A percentile compares a stretch with the other conserved stretches of the same genome.
Conservation (phyloP, 2,888 invertebrate species). For the Pyrgus malvae region DNA sequence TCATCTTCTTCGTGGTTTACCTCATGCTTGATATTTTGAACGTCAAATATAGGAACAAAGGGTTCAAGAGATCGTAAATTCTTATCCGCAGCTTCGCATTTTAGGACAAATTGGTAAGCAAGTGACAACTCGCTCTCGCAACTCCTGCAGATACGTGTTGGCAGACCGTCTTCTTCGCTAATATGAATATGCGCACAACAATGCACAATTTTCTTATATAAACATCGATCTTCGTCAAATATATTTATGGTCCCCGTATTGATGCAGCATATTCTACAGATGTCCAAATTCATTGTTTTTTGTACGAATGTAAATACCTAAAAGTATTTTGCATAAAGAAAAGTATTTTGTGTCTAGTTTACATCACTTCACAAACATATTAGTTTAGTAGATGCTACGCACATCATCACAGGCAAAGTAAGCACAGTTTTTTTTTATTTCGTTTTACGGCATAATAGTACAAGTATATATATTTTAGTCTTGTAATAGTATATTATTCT, state of each 20-base stretch:
- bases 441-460: too few relatives aligned
- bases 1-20: slow-evolving; percentile 45
- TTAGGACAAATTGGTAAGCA: slow-evolving; percentile 54
- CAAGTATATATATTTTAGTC: too few relatives aligned
- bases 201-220: slow-evolving; percentile 51
- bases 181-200: slow-evolving; percentile 55
- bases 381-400: too few relatives aligned
- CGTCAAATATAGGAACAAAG: not conserved
- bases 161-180: slow-evolving; percentile 53
- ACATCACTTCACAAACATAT: too few relatives aligned
- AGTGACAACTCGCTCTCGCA: slow-evolving; percentile 50
- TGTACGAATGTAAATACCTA: not conserved
- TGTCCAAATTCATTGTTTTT: slow-evolving; percentile 15
- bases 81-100: slow-evolving; percentile 58
- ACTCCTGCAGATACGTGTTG: slow-evolving; percentile 47
- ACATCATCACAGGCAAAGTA: too few relatives aligned
- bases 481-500: too few relatives aligned
- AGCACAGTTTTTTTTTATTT: too few relatives aligned
- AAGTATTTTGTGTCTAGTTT: too few relatives aligned
- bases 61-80: slow-evolving; percentile 42
- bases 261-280: slow-evolving; percentile 57
- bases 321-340: too few relatives aligned
- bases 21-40: slow-evolving; percentile 7
- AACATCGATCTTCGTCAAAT: slow-evolving; percentile 41
- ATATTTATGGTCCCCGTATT: slow-evolving; percentile 47